Conservation (phyloP, 1,140 invertebrate species). For the Caenorhabditis latens region DNA sequence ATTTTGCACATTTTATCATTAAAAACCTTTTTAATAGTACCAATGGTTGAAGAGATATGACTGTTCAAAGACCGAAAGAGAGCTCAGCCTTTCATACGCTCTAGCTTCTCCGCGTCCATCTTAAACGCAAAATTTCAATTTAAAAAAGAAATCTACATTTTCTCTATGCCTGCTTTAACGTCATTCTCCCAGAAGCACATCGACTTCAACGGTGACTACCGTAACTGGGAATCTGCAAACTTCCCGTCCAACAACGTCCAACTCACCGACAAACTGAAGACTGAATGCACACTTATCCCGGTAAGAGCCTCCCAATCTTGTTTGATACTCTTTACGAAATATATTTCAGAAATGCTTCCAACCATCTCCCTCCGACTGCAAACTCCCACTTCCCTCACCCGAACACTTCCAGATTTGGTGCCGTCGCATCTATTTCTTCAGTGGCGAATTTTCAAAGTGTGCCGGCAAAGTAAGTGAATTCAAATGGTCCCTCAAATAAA, state of each 20-base stretch:
- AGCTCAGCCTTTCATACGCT: too few relatives aligned
- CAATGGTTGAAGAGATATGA: too few relatives aligned
- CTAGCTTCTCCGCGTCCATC: too few relatives aligned
- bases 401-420: not conserved
- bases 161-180: too few relatives aligned
- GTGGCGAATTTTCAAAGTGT: not conserved
- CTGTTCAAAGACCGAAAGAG: too few relatives aligned
- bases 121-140: too few relatives aligned
- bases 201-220: not conserved
- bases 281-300: not conserved
- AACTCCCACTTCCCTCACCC: not conserved
- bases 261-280: not conserved
- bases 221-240: slow-evolving; percentile 5
- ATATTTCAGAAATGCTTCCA: not conserved
- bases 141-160: too few relatives aligned
- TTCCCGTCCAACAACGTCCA: not conserved
- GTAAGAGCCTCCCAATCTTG: not conserved
- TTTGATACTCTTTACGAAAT: not conserved
- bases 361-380: not conserved
- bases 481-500: too few relatives aligned
- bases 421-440: not conserved
- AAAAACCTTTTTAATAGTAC: too few relatives aligned
- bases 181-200: not conserved
- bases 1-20: too few relatives aligned
- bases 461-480: not conserved